phyloP scores from a whole-genome alignment of 2,888 invertebrate species.

The Exephanes ischioxanthus region DNA sequence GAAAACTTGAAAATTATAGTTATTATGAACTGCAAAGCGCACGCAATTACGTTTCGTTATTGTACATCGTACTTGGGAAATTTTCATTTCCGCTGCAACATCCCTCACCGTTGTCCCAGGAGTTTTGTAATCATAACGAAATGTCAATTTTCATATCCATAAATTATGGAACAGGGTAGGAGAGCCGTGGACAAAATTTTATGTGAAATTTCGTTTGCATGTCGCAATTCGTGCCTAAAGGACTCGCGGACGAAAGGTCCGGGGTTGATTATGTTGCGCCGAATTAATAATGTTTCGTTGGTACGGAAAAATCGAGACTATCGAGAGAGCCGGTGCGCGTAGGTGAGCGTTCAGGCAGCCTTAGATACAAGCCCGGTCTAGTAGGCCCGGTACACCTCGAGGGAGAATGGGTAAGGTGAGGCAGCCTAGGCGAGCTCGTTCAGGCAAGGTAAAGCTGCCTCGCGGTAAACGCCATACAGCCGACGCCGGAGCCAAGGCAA shows the following conservation, averaged over 20 bases:
- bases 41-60: not conserved
- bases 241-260: not conserved
- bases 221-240: not conserved
- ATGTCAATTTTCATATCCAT: not conserved
- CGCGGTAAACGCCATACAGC: constrained; percentile 56
- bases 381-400: constrained; percentile 18
- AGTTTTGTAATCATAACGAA: not conserved
- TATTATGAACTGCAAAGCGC: not conserved
- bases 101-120: not conserved
- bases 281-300: not conserved
- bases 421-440: constrained; percentile 50
- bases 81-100: not conserved
- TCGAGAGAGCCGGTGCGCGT: constrained; percentile 7
- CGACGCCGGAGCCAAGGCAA: constrained; percentile 56
- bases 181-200: not conserved
- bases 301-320: not conserved
- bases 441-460: constrained; percentile 60
- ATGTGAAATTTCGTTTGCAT: not conserved
- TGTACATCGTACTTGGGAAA: not conserved
- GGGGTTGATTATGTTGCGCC: not conserved
- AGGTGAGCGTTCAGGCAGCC: not conserved
- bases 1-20: constrained; percentile 1
- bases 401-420: constrained; percentile 63
- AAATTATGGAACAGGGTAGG: not conserved
- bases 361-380: not conserved